A percentile compares a stretch with the other conserved stretches of the same genome.
phyloP scores from a whole-genome alignment of 2,888 invertebrate species.

The Stenolophus ochropezus region DNA sequence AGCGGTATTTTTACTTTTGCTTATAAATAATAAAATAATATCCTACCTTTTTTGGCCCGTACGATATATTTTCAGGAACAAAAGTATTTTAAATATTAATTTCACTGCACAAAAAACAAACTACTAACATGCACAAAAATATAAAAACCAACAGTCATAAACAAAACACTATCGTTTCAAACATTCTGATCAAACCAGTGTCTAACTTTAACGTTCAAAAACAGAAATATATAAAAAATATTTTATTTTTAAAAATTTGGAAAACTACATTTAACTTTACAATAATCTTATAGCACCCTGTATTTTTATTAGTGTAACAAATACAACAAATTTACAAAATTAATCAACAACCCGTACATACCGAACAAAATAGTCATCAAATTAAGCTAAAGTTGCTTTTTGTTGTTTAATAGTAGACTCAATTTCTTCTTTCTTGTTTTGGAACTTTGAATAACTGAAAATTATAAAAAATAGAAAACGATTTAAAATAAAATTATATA shows the following conservation, averaged over 20 bases:
- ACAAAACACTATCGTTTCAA: too few relatives aligned
- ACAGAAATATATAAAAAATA: too few relatives aligned
- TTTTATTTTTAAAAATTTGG: neutral
- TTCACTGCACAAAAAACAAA: neutral
- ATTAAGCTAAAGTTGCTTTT: constrained; percentile 78
- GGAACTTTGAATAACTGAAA: constrained; percentile 78
- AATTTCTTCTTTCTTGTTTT: constrained; percentile 75
- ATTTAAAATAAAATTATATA: constrained; percentile 16
- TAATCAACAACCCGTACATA: neutral
- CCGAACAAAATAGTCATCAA: neutral
- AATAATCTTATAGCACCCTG: neutral
- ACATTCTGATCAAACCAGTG: too few relatives aligned
- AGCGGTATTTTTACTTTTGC: too few relatives aligned
- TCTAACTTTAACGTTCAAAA: too few relatives aligned
- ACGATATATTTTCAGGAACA: neutral
- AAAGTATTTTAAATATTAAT: neutral
- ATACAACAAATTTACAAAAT: neutral
- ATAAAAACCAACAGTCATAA: too few relatives aligned
- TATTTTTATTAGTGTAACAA: neutral
- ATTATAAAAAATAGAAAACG: constrained; percentile 46
- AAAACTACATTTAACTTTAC: neutral
- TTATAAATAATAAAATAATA: neutral
- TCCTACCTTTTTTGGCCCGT: neutral
- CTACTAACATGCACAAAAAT: neutral
- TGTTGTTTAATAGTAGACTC: constrained; percentile 75